Base-by-base conservation (phyloP, 30 jellyfish, hydroid and myxozoan species). In the Calvadosia cruxmelitensis region DNA sequence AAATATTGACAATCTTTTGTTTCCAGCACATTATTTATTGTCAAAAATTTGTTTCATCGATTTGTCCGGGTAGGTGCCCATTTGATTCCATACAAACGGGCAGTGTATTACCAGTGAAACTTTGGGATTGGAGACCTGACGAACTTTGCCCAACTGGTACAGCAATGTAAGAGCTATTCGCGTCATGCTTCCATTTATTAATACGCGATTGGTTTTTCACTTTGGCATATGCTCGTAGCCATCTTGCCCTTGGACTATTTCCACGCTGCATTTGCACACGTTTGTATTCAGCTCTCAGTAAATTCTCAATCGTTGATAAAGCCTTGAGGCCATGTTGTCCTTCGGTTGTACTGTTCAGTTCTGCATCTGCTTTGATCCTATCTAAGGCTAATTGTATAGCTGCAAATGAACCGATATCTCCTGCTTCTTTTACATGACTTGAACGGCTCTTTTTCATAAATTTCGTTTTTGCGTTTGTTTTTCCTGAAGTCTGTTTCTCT, bases 331-430 rank as follows among this genome's bases (percentile, higher is more conserved):
- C 96, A 3, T 79, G 73, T 63, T 51, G 63, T 25, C 92, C 80
- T 16, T 77, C 92, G 1, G 74, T 73, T 1, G 79, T 74, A 42
- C 15, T 20, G 50, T 69, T 71, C 28, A 71, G 16, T 3, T 77
- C 75, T 3, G 92, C 94, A 27, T 65, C 76, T 49, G 57, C 27
- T 71, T 79, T 86, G 13, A 69, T 69, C 36, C 78, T 53, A 50
- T 86, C 96, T 49, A 86, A 53, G 1, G 96, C 96, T 3, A 67
- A 67, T 65, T 86, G 96, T 2, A 86, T 86, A 35, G 96, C 96
- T 1, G 93, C 91, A 64, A 86, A 86, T 1, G 96, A 86, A 1
- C 96, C 96, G 1, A 86, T 66, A 53, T 74, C 91, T 3, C 70
- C 68, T 20, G 20, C 20, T 13, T 83, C 93, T 42, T 74, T 88